Evolutionary conservation across 2,113 vertebrate species (phyloP), one percentile per base, ranked within the genome.

Genomic region (Hirundichthys speculiger): DNA sequence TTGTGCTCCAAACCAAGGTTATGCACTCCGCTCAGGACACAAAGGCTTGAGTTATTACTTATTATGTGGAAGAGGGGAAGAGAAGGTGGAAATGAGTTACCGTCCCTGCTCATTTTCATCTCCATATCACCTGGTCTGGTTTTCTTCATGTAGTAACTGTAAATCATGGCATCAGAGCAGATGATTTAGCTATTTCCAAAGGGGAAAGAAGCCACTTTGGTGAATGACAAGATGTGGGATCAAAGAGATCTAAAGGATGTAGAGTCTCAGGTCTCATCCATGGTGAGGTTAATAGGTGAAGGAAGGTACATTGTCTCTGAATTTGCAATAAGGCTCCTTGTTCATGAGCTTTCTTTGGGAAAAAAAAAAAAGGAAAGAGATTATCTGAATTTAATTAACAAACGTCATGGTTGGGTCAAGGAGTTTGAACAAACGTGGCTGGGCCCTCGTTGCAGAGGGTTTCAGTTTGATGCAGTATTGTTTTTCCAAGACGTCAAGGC

Each of bases 91-190:
- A 73, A 72, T 78, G 88, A 92, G 68, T 88, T 86, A 85, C 72
- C 63, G 76, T 81, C 70, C 67, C 22, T 43, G 60, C 52, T 87
- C 77, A 71, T 85, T 84, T 79, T 79, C 74, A 79, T 85, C 79
- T 82, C 65, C 61, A 78, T 83, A 90, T 89, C 86, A 86, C 81
- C 67, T 62, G 11, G 34, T 7, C 55, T 62, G 5, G 56, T 54
- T 77, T 75, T 66, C 56, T 3, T 16, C 70, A 57, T 19, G 57
- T 85, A 85, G 86, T 86, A 89, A 89, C 85, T 79, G 81, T 90
- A 91, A 91, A 92, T 92, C 88, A 88, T 57, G 20, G 65, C 59
- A 56, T 56, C 62, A 74, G 67, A 86, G 80, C 61, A 85, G 88
- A 91, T 82, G 49, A 91, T 88, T 88, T 84, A 42, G 60, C 85